Conservation (phyloP, 2,113 vertebrate genomes). For the Pelodiscus sinensis region DNA sequence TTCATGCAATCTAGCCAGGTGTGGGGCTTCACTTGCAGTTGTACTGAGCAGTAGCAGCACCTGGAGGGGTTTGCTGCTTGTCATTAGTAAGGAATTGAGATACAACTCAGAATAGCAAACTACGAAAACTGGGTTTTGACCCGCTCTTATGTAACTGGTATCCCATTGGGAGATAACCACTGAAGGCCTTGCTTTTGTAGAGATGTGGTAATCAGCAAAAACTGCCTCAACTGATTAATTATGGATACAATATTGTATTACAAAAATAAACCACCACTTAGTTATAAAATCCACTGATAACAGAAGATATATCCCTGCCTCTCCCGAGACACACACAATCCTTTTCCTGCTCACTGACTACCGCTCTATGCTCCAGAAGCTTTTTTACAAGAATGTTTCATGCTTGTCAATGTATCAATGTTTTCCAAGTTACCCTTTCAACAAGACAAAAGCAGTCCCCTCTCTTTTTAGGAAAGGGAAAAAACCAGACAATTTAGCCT, state of each 20-base stretch:
- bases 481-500: not conserved
- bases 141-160: rapidly evolving
- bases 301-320: no score
- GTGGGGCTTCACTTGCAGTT: no score
- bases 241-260: no score
- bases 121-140: rapidly evolving
- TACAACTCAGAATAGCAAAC: no score
- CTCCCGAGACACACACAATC: not conserved
- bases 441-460: rapidly evolving
- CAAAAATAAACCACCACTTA: no score
- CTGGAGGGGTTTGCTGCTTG: no score
- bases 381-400: not conserved
- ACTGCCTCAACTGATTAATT: not conserved
- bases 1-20: no score
- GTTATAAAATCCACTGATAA: not conserved
- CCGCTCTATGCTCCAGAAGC: not conserved
- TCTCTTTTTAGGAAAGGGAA: rapidly evolving
- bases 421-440: not conserved
- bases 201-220: not conserved
- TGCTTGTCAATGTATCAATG: rapidly evolving
- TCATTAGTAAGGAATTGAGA: no score
- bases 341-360: not conserved
- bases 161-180: not conserved
- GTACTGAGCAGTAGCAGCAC: no score
- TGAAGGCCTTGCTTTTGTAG: not conserved